Conservation (phyloP, 1,140 invertebrate species). For the Orussus abietinus region DNA sequence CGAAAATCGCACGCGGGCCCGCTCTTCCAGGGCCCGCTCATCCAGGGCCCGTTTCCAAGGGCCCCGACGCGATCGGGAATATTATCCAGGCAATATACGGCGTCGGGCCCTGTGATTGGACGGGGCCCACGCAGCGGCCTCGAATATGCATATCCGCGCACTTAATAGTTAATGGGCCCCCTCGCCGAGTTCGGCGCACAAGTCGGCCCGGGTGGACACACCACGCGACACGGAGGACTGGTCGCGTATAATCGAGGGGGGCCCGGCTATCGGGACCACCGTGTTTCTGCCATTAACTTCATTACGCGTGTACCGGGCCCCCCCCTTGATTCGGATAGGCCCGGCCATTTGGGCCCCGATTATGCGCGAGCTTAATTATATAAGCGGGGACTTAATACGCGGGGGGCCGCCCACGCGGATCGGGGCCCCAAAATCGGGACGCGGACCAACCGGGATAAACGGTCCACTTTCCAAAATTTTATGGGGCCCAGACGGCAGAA, state of each 20-base stretch:
- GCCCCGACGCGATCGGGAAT: slow-evolving; percentile 34
- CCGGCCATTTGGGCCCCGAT: too few species aligned
- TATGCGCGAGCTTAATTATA: too few species aligned
- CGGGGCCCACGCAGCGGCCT: slow-evolving; percentile 30
- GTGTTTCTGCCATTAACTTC: slow-evolving; percentile 25
- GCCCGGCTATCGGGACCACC: slow-evolving; percentile 27
- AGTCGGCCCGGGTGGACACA: too few species aligned
- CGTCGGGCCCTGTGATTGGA: slow-evolving; percentile 28
- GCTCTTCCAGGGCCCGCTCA: too few species aligned
- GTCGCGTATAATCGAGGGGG: slow-evolving; percentile 26
- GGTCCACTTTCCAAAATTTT: too few species aligned
- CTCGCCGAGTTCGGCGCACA: slow-evolving; percentile 1
- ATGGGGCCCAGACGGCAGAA: too few species aligned
- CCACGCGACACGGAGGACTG: slow-evolving; percentile 15
- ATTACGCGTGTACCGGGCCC: slow-evolving; percentile 22
- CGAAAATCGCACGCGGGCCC: slow-evolving; percentile 12
- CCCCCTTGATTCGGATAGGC: too few species aligned
- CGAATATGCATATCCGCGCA: slow-evolving; percentile 40
- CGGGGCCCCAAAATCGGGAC: too few species aligned
- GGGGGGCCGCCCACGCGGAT: too few species aligned
- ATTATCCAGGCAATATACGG: slow-evolving; percentile 34
- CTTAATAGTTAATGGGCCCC: slow-evolving; percentile 37
- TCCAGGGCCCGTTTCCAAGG: slow-evolving; percentile 27
- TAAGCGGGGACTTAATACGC: too few species aligned
- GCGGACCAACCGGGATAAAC: too few species aligned